Conservation (phyloP, 2,888 invertebrate species). For the Entomobrya proxima region DNA sequence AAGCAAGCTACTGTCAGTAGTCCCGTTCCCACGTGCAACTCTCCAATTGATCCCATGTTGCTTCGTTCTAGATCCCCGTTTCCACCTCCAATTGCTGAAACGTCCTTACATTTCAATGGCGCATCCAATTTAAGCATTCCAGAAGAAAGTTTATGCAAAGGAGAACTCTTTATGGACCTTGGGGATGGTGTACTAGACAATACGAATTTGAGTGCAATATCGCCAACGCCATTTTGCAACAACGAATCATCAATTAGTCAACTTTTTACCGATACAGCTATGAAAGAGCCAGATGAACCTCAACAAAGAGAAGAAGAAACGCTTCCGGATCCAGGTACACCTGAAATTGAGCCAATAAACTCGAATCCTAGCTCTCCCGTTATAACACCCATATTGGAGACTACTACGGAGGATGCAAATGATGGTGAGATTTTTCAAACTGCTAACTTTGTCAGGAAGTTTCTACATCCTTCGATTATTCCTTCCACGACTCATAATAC, state of each 20-base stretch:
- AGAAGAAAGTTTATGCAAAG: slow-evolving; percentile 63
- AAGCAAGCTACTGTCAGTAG: background rate
- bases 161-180: slow-evolving; percentile 62
- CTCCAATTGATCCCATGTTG: slow-evolving; percentile 58
- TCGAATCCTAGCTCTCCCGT: background rate
- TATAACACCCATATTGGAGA: slow-evolving; percentile 41
- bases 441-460: slow-evolving; percentile 23
- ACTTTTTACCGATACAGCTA: slow-evolving; percentile 14
- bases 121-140: slow-evolving; percentile 64
- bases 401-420: slow-evolving; percentile 58
- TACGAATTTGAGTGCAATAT: background rate
- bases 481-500: background rate
- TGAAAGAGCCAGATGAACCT: background rate
- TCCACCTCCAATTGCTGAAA: slow-evolving; percentile 33
- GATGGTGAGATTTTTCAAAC: slow-evolving; percentile 62
- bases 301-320: background rate
- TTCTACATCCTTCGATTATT: slow-evolving; percentile 40
- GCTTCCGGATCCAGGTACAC: background rate
- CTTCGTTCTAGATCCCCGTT: slow-evolving; percentile 58
- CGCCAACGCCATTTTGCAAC: slow-evolving; percentile 36
- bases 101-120: slow-evolving; percentile 45
- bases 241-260: background rate
- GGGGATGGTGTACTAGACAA: slow-evolving; percentile 36
- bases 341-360: background rate
- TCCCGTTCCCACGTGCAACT: slow-evolving; percentile 12